Conservation (phyloP, 2,888 invertebrate genomes). For the Tiphia femorata region DNA sequence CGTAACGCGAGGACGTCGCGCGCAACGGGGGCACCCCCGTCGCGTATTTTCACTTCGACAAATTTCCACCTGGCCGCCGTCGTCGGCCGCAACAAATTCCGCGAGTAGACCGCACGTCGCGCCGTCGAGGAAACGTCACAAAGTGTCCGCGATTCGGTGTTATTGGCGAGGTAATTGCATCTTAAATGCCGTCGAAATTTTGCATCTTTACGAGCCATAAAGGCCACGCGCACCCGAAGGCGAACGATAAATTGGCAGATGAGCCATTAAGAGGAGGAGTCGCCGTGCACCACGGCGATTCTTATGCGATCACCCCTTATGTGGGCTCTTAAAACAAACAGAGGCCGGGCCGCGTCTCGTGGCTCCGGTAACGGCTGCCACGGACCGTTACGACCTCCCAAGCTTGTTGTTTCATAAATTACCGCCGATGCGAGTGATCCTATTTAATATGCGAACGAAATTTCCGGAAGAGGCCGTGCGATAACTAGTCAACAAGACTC, state of each 20-base stretch:
- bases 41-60: not conserved
- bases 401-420: slow-evolving; percentile 51
- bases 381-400: slow-evolving; percentile 32
- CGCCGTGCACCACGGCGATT: too few species aligned
- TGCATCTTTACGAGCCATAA: slow-evolving; percentile 59
- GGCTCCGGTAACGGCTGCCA: slow-evolving; percentile 24
- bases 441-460: slow-evolving; percentile 31
- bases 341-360: slow-evolving; percentile 19
- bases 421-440: slow-evolving; percentile 40
- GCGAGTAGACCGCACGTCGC: too few species aligned
- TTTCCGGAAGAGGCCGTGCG: too few species aligned
- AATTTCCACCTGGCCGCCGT: not conserved
- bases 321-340: slow-evolving; percentile 51
- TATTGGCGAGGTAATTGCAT: slow-evolving; percentile 51
- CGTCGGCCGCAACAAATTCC: not conserved
- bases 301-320: slow-evolving; percentile 32
- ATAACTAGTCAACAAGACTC: too few species aligned
- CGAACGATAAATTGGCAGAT: slow-evolving; percentile 55
- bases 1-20: not conserved
- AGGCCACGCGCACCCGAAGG: slow-evolving; percentile 38
- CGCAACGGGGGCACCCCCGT: not conserved
- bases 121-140: slow-evolving; percentile 25
- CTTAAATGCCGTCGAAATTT: slow-evolving; percentile 49
- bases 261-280: slow-evolving; percentile 49
- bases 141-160: slow-evolving; percentile 35